These are phyloP conservation scores for Salmo trutta DNA, from an alignment of 2,797 vertebrate genomes.

Conservation along the genomic window DNA sequence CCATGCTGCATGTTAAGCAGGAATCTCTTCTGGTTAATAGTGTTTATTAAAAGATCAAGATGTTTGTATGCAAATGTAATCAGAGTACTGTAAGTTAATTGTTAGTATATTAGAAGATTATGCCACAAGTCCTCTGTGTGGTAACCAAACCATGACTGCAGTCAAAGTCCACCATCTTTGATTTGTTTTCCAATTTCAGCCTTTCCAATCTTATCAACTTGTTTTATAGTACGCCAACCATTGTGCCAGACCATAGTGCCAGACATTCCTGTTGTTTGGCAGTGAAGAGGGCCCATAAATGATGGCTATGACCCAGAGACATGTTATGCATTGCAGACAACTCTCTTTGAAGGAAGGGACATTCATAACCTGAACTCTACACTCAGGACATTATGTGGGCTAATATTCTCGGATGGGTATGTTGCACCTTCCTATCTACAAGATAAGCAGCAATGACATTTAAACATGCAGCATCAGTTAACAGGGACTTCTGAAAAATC, in stretches of 20 bases:
- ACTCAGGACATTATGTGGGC: not conserved
- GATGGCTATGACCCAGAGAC: not conserved
- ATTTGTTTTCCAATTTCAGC: not conserved
- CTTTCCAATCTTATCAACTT: not conserved
- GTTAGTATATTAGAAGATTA: not conserved
- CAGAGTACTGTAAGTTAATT: not conserved
- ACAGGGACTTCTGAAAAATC: slow-evolving; percentile 19
- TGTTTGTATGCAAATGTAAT: not conserved
- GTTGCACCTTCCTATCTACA: not conserved
- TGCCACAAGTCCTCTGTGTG: not conserved
- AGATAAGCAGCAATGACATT: slow-evolving; percentile 12
- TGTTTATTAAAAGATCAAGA: not conserved
- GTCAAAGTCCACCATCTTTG: not conserved
- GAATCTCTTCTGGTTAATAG: not conserved
- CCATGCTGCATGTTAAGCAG: not conserved
- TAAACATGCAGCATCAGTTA: slow-evolving; percentile 16
- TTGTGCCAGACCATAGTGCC: not conserved
- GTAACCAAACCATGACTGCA: not conserved
- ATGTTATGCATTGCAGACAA: not conserved
- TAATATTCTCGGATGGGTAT: slow-evolving; percentile 3
- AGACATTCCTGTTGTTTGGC: not conserved
- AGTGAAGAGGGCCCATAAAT: not conserved
- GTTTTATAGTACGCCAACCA: not conserved
- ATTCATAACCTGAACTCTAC: not conserved
- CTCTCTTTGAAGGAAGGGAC: not conserved